Evolutionary conservation across 2,888 invertebrate genomes (phyloP).

Genomic region (Lamproptera curius): DNA sequence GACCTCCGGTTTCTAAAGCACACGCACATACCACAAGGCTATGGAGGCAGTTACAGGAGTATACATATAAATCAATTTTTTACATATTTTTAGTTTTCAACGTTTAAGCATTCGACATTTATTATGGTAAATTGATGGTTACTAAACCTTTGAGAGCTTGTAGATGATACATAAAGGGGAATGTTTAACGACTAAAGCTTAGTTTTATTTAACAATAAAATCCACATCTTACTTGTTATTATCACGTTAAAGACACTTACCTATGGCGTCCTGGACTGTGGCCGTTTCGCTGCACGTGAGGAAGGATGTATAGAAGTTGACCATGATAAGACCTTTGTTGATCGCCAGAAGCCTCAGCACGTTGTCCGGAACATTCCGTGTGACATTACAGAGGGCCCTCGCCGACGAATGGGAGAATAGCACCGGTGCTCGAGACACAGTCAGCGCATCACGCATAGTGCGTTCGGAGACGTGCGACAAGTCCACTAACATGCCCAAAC

Average conservation of each 20-base stretch:
- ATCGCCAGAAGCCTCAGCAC: constrained; percentile 84
- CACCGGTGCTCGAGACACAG: constrained; percentile 88
- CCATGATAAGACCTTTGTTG: constrained; percentile 91
- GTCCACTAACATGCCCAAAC: constrained; percentile 92
- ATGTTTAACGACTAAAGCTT: too few species aligned
- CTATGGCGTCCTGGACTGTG: constrained; percentile 88
- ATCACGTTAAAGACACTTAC: constrained; percentile 59
- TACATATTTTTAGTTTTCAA: too few species aligned
- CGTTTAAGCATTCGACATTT: too few species aligned
- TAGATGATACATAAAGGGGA: too few species aligned
- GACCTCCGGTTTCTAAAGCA: too few species aligned
- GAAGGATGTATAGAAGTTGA: constrained; percentile 90
- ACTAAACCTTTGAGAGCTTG: too few species aligned
- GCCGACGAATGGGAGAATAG: constrained; percentile 93
- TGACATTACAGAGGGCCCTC: constrained; percentile 87
- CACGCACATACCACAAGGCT: too few species aligned
- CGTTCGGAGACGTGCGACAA: constrained; percentile 88
- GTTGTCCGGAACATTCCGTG: constrained; percentile 89
- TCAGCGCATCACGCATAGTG: constrained; percentile 89
- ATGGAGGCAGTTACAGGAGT: too few species aligned
- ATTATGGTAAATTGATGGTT: too few species aligned
- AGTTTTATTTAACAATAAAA: too few species aligned
- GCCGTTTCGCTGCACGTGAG: constrained; percentile 86
- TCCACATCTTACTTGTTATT: too few species aligned
- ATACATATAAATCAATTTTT: too few species aligned